These are phyloP conservation scores for Catagonus wagneri DNA, from an alignment of 2,113 vertebrate genomes.

Conservation along the genomic window DNA sequence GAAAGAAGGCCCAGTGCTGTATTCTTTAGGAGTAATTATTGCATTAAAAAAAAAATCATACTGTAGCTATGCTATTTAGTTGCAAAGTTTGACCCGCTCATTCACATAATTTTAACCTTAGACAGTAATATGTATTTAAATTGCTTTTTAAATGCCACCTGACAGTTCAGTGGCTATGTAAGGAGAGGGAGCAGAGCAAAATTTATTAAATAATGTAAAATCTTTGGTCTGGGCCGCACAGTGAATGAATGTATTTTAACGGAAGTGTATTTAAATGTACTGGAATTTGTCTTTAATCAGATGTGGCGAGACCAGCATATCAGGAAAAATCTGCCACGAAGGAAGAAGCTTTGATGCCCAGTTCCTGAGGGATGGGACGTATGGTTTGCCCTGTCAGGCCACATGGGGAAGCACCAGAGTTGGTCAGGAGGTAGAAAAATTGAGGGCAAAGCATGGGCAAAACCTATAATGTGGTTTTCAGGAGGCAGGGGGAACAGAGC, in stretches of 20 bases:
- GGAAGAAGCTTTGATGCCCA: background rate
- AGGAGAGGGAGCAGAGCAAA: constrained; percentile 31
- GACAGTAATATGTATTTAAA: constrained; percentile 50
- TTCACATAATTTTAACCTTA: constrained; percentile 38
- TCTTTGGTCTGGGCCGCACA: constrained; percentile 32
- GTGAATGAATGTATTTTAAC: background rate
- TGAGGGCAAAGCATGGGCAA: background rate
- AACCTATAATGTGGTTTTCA: background rate
- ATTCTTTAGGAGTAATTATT: constrained; percentile 23
- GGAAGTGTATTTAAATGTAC: background rate
- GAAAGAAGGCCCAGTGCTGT: background rate
- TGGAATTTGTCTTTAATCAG: constrained; percentile 25
- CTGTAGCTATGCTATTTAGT: constrained; percentile 25
- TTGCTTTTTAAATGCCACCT: constrained; percentile 59
- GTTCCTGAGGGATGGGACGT: background rate
- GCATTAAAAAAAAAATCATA: constrained; percentile 44
- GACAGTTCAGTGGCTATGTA: background rate
- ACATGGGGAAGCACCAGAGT: background rate
- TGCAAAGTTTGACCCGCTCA: constrained; percentile 43
- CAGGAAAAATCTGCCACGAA: background rate
- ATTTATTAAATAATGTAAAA: constrained; percentile 9
- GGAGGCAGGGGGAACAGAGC: background rate
- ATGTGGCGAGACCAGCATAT: background rate
- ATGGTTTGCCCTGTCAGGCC: accelerated
- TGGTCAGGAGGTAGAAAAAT: background rate